phyloP scores from a whole-genome alignment of 2,113 vertebrate genomes.

The Siniperca knerii region DNA sequence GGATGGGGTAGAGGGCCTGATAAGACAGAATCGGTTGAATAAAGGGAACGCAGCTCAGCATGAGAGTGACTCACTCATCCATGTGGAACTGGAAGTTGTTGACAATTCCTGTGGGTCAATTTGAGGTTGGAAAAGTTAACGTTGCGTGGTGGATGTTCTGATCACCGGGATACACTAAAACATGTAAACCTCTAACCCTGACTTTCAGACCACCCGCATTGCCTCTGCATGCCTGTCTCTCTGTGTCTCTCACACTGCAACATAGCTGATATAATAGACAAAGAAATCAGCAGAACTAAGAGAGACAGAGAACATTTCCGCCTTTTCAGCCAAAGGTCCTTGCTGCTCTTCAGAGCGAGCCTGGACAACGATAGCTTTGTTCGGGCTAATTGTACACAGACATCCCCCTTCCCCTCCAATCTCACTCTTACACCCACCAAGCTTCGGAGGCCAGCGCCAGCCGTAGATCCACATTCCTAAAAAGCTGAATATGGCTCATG shows the following conservation, averaged over 20 bases:
- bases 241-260: slow-evolving; percentile 19
- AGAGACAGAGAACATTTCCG: slow-evolving; percentile 42
- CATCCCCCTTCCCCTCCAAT: slow-evolving; percentile 73
- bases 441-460: slow-evolving; percentile 63
- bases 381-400: slow-evolving; percentile 80
- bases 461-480: slow-evolving; percentile 74
- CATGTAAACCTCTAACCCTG: slow-evolving; percentile 31
- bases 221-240: slow-evolving; percentile 7
- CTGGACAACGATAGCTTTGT: slow-evolving; percentile 82
- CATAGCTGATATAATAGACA: slow-evolving; percentile 7
- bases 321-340: slow-evolving; percentile 59
- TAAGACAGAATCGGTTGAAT: neutral
- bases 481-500: slow-evolving; percentile 72
- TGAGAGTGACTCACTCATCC: slow-evolving; percentile 36
- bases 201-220: slow-evolving; percentile 67
- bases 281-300: slow-evolving; percentile 11
- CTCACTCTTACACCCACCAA: slow-evolving; percentile 71
- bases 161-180: slow-evolving; percentile 59
- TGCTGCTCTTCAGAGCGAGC: slow-evolving; percentile 46
- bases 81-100: slow-evolving; percentile 35
- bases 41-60: slow-evolving; percentile 9
- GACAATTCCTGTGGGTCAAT: slow-evolving; percentile 60
- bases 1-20: slow-evolving; percentile 83
- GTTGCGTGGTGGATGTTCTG: slow-evolving; percentile 38
- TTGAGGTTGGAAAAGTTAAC: slow-evolving; percentile 67